Evolutionary conservation across 1,140 invertebrate species (phyloP).

Genomic region (Chlorops oryzae): DNA sequence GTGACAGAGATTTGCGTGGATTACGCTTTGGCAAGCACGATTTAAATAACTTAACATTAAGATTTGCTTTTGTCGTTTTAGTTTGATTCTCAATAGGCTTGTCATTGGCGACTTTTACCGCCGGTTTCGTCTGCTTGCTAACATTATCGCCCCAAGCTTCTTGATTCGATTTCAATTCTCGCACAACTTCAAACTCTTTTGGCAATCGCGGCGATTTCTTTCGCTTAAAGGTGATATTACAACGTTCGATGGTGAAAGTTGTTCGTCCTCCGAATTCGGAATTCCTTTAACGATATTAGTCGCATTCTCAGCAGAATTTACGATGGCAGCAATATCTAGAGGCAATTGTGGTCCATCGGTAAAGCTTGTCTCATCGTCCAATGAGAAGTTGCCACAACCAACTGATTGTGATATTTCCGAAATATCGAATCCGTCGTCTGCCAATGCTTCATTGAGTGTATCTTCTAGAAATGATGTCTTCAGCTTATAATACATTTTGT

Average conservation of each 20-base stretch:
- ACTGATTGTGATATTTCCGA: slow-evolving; percentile 40
- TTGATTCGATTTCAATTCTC: slow-evolving; percentile 38
- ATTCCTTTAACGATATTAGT: too few species aligned
- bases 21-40: slow-evolving; percentile 60
- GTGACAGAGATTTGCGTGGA: slow-evolving; percentile 62
- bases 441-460: slow-evolving; percentile 54
- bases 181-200: slow-evolving; percentile 30
- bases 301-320: too few species aligned
- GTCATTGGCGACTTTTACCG: not conserved
- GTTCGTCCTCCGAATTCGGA: too few species aligned
- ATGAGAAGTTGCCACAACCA: slow-evolving; percentile 16
- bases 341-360: slow-evolving; percentile 31
- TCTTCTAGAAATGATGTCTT: slow-evolving; percentile 68
- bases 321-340: slow-evolving; percentile 25
- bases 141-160: slow-evolving; percentile 56
- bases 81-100: too few species aligned
- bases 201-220: too few species aligned
- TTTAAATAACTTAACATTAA: slow-evolving; percentile 60
- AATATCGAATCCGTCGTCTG: slow-evolving; percentile 46
- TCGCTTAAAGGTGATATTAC: too few species aligned
- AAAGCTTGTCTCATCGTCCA: slow-evolving; percentile 14
- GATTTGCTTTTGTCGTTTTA: slow-evolving; percentile 49
- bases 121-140: slow-evolving; percentile 41
- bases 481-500: slow-evolving; percentile 72
- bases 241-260: too few species aligned